Base-by-base conservation (phyloP, 2,888 invertebrate genomes). In the Adela reaumurella region DNA sequence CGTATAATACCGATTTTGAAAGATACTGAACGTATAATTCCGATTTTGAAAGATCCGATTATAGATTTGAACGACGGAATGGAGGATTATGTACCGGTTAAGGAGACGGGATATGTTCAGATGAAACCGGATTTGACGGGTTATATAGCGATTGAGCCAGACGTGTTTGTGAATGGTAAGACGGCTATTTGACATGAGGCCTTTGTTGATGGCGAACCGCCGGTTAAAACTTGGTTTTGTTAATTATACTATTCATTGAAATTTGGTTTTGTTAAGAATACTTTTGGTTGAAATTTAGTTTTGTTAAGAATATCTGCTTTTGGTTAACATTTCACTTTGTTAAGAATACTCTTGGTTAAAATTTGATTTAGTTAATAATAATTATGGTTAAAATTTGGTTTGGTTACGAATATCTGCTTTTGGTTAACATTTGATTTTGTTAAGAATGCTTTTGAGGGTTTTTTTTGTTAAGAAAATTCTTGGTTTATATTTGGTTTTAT, bases 171-270 rank as follows among this genome's bases (percentile, higher is more conserved):
- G 35, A 11, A 14, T 51, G 50, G 48, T 46, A 51, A 48, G 46
- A 57, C 49, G 17, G 47, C 63, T 44, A 77, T 77, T 55, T 77
- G 79, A 77, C 78, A 79, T 53, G 70, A 76, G 61, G 61, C 66
- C 14, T 28, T 48, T 17, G n/a, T 43, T 17, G 59, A 70, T 2
- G 56, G 62, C 44, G 70, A 68, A 54, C 70, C 54, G 18, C 56
- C 77, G 20, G 79, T 80, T 49, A 80, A 80, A 52, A 80, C 80
- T 17, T 80, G 80, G 80, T 80, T 80, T 53, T 80, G 79, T 58
- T 80, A 52, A 14, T 8, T 19, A 8, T n/a, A 5, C n/a, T 45
- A n/a, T 4, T 19, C 18, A 17, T 14, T n/a, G n/a, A n/a, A n/a
- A n/a, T n/a, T n/a, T n/a, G n/a, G n/a, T n/a, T n/a, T n/a, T n/a